Evolutionary conservation across 2,888 invertebrate species (phyloP).

Genomic region (Drosophila vallismaia): DNA sequence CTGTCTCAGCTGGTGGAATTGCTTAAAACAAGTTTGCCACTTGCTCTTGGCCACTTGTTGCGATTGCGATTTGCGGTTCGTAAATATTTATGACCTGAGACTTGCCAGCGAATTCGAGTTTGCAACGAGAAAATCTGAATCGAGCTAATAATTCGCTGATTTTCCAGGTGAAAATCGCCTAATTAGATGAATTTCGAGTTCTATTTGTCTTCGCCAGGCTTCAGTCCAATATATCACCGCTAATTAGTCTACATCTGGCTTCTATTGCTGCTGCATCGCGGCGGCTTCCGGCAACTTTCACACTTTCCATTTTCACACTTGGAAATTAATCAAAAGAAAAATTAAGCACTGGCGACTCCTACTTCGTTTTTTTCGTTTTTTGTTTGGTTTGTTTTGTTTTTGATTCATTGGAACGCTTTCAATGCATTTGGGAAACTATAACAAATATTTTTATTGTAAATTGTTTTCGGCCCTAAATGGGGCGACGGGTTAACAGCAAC

Average conservation of each 20-base stretch:
- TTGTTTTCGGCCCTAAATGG: conserved; percentile 46
- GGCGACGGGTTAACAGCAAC: conserved; percentile 22
- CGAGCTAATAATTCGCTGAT: conserved; percentile 66
- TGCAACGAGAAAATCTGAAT: conserved; percentile 48
- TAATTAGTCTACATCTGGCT: conserved; percentile 61
- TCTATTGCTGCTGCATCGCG: conserved; percentile 18
- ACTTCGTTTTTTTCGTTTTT: conserved; percentile 13
- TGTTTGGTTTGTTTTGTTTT: conserved; percentile 23
- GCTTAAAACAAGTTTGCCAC: conserved; percentile 57
- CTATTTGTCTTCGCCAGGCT: conserved; percentile 55
- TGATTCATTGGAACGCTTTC: conserved; percentile 30
- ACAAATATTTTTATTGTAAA: conserved; percentile 51
- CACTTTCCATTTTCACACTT: conserved; percentile 73
- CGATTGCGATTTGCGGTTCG: conserved; percentile 54
- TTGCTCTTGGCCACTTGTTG: conserved; percentile 47
- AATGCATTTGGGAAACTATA: conserved; percentile 55
- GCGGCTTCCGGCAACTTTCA: conserved; percentile 61
- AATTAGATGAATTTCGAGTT: conserved; percentile 66
- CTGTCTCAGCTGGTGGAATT: conserved; percentile 9
- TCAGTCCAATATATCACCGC: conserved; percentile 63
- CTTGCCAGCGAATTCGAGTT: conserved; percentile 26
- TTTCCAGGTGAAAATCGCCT: conserved; percentile 62
- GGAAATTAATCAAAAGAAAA: conserved; percentile 64
- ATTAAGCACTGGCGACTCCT: conserved; percentile 41
- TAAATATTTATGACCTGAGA: conserved; percentile 67